Conservation (phyloP, 2,797 vertebrate species). For the Coreius guichenoti region DNA sequence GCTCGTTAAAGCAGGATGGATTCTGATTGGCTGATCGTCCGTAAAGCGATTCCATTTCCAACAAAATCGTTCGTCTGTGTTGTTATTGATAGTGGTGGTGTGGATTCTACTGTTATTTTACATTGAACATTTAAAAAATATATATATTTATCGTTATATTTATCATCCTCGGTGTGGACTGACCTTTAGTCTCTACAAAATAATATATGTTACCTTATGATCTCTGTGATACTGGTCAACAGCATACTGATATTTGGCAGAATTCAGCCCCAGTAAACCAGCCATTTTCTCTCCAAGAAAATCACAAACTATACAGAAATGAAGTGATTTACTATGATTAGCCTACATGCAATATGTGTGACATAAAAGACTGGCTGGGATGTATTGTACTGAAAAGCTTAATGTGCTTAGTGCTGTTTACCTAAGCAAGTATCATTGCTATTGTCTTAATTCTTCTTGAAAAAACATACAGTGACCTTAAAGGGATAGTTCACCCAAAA, state of each 20-base stretch:
- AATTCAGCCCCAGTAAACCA: conserved; percentile 73
- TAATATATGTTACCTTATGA: conserved; percentile 64
- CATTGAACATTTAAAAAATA: no score
- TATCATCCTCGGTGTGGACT: background rate
- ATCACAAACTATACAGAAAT: conserved; percentile 75
- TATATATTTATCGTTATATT: background rate
- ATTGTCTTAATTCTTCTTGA: background rate
- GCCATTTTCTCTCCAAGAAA: conserved; percentile 78
- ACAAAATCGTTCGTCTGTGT: no score
- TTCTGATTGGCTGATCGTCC: background rate
- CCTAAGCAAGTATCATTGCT: background rate
- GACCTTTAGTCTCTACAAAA: no score
- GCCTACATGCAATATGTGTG: background rate
- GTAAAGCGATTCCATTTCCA: background rate
- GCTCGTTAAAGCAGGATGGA: background rate
- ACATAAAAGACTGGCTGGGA: background rate
- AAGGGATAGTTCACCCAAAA: no score
- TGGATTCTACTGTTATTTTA: no score
- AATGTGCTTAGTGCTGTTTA: background rate
- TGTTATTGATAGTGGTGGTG: no score
- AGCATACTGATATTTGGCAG: conserved; percentile 80
- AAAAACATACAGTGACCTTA: background rate
- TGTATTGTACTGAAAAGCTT: background rate
- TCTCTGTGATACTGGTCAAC: conserved; percentile 71
- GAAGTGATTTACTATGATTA: background rate